phyloP scores from a whole-genome alignment of 2,797 vertebrate genomes.

The Cetoscarus ocellatus region DNA sequence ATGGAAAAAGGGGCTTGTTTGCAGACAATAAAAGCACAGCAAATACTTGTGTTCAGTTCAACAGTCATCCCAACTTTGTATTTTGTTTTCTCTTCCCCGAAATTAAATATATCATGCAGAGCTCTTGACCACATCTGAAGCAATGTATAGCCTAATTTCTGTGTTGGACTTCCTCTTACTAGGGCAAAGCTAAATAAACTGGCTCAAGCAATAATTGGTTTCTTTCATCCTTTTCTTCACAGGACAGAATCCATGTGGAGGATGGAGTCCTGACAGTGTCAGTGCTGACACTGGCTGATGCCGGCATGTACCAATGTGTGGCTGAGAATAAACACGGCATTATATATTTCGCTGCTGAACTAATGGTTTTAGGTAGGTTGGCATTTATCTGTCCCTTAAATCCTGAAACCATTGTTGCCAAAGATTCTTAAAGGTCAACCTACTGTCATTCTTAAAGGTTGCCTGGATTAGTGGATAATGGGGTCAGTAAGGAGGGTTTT shows the following conservation, averaged over 20 bases:
- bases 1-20: too few species aligned
- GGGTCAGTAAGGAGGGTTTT: constrained; percentile 67
- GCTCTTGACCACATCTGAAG: too few species aligned
- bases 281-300: constrained; percentile 91
- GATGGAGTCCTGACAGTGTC: constrained; percentile 92
- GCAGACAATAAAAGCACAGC: too few species aligned
- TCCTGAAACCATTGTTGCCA: constrained; percentile 66
- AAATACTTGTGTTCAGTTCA: too few species aligned
- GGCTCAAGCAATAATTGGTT: constrained; percentile 61
- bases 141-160: too few species aligned
- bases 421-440: constrained; percentile 77
- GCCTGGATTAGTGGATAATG: constrained; percentile 76
- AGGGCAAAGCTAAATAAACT: too few species aligned
- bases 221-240: constrained; percentile 66
- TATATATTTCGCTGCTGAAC: constrained; percentile 93
- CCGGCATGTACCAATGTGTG: constrained; percentile 96
- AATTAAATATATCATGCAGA: too few species aligned
- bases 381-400: constrained; percentile 69
- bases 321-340: constrained; percentile 97
- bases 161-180: too few species aligned
- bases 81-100: too few species aligned
- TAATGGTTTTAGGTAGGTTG: constrained; percentile 94
- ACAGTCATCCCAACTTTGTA: too few species aligned
- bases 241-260: constrained; percentile 94
- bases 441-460: constrained; percentile 80